Base-by-base conservation (phyloP, 2,888 invertebrate genomes). In the Lissonota sp. region DNA sequence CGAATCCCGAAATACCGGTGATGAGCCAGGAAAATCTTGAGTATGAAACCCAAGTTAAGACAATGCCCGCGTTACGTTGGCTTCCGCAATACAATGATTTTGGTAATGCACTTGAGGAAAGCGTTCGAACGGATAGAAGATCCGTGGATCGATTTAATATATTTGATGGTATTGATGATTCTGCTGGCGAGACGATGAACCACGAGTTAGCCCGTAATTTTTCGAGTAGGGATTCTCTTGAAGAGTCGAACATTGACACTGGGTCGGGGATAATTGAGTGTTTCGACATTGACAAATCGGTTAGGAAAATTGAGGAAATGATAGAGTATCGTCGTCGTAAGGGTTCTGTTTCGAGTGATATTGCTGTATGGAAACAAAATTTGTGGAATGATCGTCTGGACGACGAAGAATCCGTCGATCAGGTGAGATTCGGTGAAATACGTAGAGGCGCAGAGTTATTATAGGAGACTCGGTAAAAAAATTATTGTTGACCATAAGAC, bases 261-360 rank as follows among this genome's bases (percentile, higher is more conserved):
- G 62, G 62, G 16, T 44, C 6, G 7, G 40, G 55, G 37, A 12
- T 39, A 66, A 55, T 16, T 6, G 62, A 57, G n/a, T 58, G 37
- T 66, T 37, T 60, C 7, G n/a, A 42, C 44, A n/a, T 39, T 51
- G 79, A 76, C 44, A 46, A 67, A 53, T 42, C 62, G 39, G 16
- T 55, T 12, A 77, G 62, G 1, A 64, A 77, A 71, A 64, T 66
- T 60, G 51, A 74, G n/a, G 44, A 58, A 37, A 42, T 64, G 4
- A 42, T 49, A 8, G 58, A 81, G 53, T 85, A 69, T 74, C 78
- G 82, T 44, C 74, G 55, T 70, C 75, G 90, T 12, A 88, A 88
- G 69, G 86, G 87, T 7, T 90, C 90, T 67, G 85, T 82, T 10
- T 85, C 89, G n/a, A 91, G 90, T 83, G 90, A 91, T 82, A 86